Conservation (phyloP, 2,888 invertebrate species). For the Nyleta sp. region DNA sequence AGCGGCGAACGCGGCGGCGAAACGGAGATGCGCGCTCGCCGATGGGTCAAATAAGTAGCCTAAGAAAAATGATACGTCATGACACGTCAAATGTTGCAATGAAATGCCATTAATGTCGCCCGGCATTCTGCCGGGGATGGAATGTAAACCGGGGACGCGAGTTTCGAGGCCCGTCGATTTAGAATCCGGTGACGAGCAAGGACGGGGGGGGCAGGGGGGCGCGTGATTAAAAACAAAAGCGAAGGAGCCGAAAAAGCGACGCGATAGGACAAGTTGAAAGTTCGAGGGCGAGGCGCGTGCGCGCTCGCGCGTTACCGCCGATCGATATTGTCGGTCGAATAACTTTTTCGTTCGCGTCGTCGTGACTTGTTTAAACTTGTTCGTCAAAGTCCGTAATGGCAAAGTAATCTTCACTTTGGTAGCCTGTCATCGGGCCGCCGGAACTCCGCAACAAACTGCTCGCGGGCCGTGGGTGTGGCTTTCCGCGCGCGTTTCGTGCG, state of each 20-base stretch:
- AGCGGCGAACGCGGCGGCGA: background rate
- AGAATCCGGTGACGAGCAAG: no score
- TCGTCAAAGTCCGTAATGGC: conserved; percentile 61
- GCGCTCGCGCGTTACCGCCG: conserved; percentile 16
- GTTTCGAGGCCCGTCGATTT: no score
- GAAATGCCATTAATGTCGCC: conserved; percentile 44
- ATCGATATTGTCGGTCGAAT: conserved; percentile 54
- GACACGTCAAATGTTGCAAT: conserved; percentile 53
- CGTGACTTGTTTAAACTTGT: conserved; percentile 53
- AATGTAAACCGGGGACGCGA: background rate
- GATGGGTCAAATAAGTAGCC: conserved; percentile 28
- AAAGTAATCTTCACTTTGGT: conserved; percentile 58
- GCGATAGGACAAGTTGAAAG: background rate
- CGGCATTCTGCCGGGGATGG: conserved; percentile 1
- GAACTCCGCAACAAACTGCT: conserved; percentile 47
- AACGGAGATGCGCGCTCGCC: conserved; percentile 5
- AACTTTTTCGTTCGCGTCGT: conserved; percentile 43
- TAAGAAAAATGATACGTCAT: conserved; percentile 56
- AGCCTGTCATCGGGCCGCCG: conserved; percentile 49
- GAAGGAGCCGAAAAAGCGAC: no score
- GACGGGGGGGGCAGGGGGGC: background rate
- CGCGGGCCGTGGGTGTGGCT: conserved; percentile 43
- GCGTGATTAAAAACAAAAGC: no score
- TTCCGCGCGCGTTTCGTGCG: conserved; percentile 15
- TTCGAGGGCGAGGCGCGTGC: conserved; percentile 5